These are phyloP conservation scores for Drosophila rubida DNA, from an alignment of 2,888 invertebrate species.

Conservation along the genomic window DNA sequence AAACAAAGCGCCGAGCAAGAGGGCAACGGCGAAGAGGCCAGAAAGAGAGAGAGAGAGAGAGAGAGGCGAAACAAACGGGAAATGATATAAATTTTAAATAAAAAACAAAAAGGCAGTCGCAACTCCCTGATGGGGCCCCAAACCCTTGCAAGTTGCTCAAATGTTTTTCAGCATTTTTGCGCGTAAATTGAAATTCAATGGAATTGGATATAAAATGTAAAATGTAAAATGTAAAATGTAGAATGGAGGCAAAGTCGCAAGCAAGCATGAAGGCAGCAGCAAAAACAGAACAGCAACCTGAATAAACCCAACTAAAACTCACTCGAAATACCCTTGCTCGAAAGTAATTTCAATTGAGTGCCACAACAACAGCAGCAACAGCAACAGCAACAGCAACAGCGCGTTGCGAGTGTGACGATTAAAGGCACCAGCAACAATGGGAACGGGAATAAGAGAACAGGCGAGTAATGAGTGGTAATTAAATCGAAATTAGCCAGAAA, in stretches of 20 bases:
- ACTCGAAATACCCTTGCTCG: neutral
- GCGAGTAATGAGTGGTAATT: constrained; percentile 4
- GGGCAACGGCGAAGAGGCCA: neutral
- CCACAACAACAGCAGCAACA: neutral
- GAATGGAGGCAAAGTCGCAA: constrained; percentile 11
- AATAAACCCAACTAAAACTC: constrained; percentile 3
- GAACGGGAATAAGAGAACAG: too few species aligned
- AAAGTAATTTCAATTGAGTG: neutral
- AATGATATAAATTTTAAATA: constrained; percentile 45
- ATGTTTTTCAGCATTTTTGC: constrained; percentile 27
- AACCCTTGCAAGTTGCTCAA: constrained; percentile 2
- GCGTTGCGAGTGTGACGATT: neutral
- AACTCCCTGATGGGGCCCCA: constrained; percentile 7
- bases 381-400: too few species aligned
- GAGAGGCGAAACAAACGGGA: constrained; percentile 27
- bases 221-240: constrained; percentile 30
- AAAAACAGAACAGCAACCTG: neutral
- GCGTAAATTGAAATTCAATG: constrained; percentile 56
- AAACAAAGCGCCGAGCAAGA: neutral
- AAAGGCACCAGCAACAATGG: neutral
- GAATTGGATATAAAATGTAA: constrained; percentile 40
- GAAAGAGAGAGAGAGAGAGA: too few species aligned
- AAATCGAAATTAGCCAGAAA: constrained; percentile 2
- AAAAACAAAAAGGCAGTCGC: constrained; percentile 29
- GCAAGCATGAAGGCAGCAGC: neutral